Conservation (phyloP, 2,797 vertebrate species). For the Cottoperca gobio region DNA sequence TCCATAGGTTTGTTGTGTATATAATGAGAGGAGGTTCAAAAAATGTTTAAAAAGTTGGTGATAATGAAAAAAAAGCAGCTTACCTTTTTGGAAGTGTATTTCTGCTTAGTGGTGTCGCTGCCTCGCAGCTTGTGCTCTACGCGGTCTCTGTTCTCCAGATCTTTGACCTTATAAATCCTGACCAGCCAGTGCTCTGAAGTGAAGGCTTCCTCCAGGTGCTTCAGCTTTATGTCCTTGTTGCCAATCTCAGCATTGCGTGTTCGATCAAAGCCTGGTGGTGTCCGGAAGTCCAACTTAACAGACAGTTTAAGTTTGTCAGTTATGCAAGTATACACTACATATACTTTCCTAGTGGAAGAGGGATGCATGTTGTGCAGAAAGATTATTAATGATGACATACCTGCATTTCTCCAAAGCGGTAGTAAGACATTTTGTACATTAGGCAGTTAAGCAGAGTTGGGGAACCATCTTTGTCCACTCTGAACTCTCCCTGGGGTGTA, state of each 20-base stretch:
- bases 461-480: slow-evolving; percentile 96
- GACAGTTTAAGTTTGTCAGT: not conserved
- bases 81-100: slow-evolving; percentile 99
- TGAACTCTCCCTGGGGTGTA: slow-evolving; percentile 96
- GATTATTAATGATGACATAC: slow-evolving; percentile 64
- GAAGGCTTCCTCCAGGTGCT: slow-evolving; percentile 97
- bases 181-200: slow-evolving; percentile 99
- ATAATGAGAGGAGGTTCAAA: too few relatives aligned
- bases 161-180: slow-evolving; percentile 98
- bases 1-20: too few relatives aligned
- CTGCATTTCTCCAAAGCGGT: slow-evolving; percentile 99
- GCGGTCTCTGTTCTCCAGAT: slow-evolving; percentile 93
- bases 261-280: slow-evolving; percentile 97
- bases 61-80: too few relatives aligned
- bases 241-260: slow-evolving; percentile 97
- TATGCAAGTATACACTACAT: not conserved
- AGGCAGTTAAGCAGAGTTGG: slow-evolving; percentile 96
- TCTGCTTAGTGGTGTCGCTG: slow-evolving; percentile 92
- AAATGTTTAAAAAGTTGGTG: too few relatives aligned
- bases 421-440: slow-evolving; percentile 99
- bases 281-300: slow-evolving; percentile 95
- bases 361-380: not conserved
- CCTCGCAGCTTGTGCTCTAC: slow-evolving; percentile 93
- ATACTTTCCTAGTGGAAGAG: too few relatives aligned
- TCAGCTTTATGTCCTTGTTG: slow-evolving; percentile 98